phyloP scores from a whole-genome alignment of 1,140 invertebrate genomes.

The Lordiphosa mommai region DNA sequence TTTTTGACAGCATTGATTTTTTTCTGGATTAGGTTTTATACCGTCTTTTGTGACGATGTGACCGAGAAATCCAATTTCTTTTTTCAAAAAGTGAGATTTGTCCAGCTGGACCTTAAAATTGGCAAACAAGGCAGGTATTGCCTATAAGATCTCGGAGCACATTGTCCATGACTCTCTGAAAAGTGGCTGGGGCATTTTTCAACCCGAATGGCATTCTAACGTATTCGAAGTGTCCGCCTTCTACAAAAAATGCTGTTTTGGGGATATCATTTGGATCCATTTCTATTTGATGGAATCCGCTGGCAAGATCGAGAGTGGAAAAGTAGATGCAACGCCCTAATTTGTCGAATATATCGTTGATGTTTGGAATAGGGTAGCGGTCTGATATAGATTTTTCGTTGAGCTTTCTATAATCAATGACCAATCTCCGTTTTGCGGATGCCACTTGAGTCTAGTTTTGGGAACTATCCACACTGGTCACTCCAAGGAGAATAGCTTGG shows the following conservation, averaged over 20 bases:
- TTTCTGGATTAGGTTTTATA: neutral
- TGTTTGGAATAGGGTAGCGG: too few species aligned
- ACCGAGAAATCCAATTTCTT: neutral
- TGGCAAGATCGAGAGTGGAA: neutral
- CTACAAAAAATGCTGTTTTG: neutral
- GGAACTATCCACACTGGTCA: too few species aligned
- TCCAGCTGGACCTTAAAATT: neutral
- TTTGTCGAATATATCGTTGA: too few species aligned
- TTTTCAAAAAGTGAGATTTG: neutral
- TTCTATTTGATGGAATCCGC: neutral
- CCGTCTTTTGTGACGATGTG: neutral
- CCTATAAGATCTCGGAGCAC: too few species aligned
- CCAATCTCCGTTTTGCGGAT: too few species aligned
- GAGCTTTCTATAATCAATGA: too few species aligned
- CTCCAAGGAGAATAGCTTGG: too few species aligned
- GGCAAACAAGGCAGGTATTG: neutral
- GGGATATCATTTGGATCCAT: neutral
- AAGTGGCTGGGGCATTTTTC: neutral
- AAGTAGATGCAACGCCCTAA: too few species aligned
- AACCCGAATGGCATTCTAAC: neutral
- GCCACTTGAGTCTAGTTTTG: too few species aligned
- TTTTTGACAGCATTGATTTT: neutral
- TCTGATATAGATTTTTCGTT: too few species aligned
- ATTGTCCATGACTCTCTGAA: too few species aligned
- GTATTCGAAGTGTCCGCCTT: neutral